Evolutionary conservation across 1,140 invertebrate genomes (phyloP).

Genomic region (Calephelis virginiensis): DNA sequence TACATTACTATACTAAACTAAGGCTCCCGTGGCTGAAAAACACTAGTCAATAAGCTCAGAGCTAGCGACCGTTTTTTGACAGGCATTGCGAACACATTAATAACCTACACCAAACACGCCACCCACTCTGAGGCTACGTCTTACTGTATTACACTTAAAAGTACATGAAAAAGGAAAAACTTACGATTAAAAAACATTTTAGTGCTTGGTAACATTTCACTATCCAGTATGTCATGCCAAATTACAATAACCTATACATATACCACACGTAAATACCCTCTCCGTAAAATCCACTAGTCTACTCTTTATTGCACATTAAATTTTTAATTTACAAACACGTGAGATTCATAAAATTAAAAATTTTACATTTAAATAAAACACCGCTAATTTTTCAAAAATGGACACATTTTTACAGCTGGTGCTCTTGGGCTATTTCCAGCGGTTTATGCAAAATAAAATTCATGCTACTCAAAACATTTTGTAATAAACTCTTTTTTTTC

Average conservation of each 20-base stretch:
- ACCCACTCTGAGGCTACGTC: constrained; percentile 39
- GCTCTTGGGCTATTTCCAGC: constrained; percentile 1
- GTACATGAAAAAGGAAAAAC: constrained; percentile 48
- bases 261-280: constrained; percentile 35
- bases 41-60: constrained; percentile 17
- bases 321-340: constrained; percentile 42
- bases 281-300: constrained; percentile 28
- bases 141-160: constrained; percentile 48
- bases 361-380: constrained; percentile 1
- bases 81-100: constrained; percentile 14
- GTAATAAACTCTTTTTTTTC: constrained; percentile 1
- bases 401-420: not conserved
- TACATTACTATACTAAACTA: constrained; percentile 69
- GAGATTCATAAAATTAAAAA: constrained; percentile 47
- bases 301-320: constrained; percentile 43
- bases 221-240: constrained; percentile 20
- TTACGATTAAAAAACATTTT: constrained; percentile 60
- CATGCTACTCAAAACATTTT: constrained; percentile 1
- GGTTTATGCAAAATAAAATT: constrained; percentile 7
- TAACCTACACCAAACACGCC: constrained; percentile 25
- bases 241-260: constrained; percentile 23
- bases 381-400: not conserved
- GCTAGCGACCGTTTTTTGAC: constrained; percentile 13
- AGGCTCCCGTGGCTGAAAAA: constrained; percentile 48
- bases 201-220: constrained; percentile 48